Evolutionary conservation across 2,888 invertebrate species (phyloP).

Genomic region (Chrysolina haemoptera): DNA sequence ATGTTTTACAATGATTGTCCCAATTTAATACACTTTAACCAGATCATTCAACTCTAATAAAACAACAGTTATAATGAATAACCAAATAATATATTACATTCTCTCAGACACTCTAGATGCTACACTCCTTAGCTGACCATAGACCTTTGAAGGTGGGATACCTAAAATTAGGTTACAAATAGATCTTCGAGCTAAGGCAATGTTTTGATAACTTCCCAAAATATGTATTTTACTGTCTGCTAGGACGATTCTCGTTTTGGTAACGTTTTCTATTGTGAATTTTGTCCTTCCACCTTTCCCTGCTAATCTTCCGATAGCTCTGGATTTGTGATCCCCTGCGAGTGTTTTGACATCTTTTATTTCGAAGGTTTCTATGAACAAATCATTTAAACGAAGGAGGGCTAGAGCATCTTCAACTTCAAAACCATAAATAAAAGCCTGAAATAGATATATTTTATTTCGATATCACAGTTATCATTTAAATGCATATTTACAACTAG

Average conservation of each 20-base stretch:
- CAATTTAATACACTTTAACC: too few species aligned
- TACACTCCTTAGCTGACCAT: constrained; percentile 92
- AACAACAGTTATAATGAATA: constrained; percentile 59
- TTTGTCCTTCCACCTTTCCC: constrained; percentile 98
- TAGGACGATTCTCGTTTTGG: constrained; percentile 97
- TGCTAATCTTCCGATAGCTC: constrained; percentile 97
- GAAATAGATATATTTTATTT: not conserved
- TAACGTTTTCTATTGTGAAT: constrained; percentile 98
- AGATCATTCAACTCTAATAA: not conserved
- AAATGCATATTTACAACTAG: too few species aligned
- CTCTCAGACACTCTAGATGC: constrained; percentile 88
- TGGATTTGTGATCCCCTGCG: constrained; percentile 94
- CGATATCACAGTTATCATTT: too few species aligned
- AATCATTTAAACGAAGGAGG: constrained; percentile 92
- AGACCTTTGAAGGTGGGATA: constrained; percentile 97
- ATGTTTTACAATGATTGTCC: too few species aligned
- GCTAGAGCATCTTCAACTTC: constrained; percentile 98
- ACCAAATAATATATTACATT: constrained; percentile 71
- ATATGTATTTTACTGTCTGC: constrained; percentile 98
- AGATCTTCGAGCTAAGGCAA: constrained; percentile 93
- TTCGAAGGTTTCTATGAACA: constrained; percentile 98
- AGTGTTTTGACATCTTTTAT: constrained; percentile 96
- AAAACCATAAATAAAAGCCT: constrained; percentile 95
- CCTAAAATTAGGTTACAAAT: constrained; percentile 97
- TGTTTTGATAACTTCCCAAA: constrained; percentile 97